Conservation (phyloP, 1,140 invertebrate genomes). For the Sycobia sp. region DNA sequence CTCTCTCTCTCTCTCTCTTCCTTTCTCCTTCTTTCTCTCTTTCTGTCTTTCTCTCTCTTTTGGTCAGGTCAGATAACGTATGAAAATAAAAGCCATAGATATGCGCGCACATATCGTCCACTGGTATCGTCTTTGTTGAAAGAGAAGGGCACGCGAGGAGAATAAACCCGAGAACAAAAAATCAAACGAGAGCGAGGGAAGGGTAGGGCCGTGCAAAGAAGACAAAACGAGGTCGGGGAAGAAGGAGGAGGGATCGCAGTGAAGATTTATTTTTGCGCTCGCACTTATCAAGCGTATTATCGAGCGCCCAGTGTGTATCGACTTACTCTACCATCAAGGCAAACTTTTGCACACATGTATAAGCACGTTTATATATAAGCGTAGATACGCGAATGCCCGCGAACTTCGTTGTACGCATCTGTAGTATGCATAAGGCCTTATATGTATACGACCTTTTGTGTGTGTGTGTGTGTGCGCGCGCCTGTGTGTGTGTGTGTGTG, state of each 20-base stretch:
- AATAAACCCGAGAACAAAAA: no score
- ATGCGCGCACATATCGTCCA: slow-evolving; percentile 3
- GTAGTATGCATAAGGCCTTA: no score
- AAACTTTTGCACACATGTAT: no score
- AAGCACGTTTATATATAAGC: neutral
- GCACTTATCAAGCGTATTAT: slow-evolving; percentile 32
- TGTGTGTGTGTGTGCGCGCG: no score
- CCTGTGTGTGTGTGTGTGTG: no score
- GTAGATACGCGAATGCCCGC: neutral
- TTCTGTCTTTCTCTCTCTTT: neutral
- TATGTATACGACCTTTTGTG: no score
- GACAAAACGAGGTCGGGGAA: neutral
- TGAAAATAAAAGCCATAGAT: slow-evolving; percentile 28
- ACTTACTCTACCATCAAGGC: slow-evolving; percentile 4
- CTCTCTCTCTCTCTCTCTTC: neutral
- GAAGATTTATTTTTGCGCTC: slow-evolving; percentile 25
- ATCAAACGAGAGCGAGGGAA: neutral
- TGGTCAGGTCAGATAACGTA: slow-evolving; percentile 20
- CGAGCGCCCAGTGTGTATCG: slow-evolving; percentile 16
- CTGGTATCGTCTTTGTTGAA: slow-evolving; percentile 26
- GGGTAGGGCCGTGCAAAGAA: neutral
- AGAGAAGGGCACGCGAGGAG: slow-evolving; percentile 4
- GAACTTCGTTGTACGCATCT: no score
- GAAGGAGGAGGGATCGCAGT: neutral
- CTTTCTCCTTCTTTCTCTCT: neutral